Evolutionary conservation across 2,797 vertebrate species (phyloP).

Genomic region (Gymnocypris eckloni): DNA sequence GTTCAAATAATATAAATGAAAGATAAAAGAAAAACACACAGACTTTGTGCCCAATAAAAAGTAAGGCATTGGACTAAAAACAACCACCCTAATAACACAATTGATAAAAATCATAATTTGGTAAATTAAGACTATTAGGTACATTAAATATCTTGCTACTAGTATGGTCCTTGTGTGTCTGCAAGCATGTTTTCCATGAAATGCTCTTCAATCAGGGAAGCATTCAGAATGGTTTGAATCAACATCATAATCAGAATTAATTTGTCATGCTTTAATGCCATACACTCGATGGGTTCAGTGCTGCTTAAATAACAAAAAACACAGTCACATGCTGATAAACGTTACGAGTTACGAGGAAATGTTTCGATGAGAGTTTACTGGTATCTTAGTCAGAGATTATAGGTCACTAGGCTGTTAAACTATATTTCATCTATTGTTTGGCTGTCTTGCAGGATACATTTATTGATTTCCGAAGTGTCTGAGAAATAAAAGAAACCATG

Average conservation of each 20-base stretch:
- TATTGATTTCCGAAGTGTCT: neutral
- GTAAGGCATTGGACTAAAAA: neutral
- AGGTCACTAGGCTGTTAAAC: conserved; percentile 12
- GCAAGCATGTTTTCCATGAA: neutral
- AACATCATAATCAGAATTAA: neutral
- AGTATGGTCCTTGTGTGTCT: neutral
- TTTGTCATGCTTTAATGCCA: neutral
- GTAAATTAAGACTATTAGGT: neutral
- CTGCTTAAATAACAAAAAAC: neutral
- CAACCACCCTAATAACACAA: neutral
- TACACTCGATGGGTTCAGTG: neutral
- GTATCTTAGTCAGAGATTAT: conserved; percentile 21
- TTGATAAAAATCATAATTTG: neutral
- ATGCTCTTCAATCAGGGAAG: no score
- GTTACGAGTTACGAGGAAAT: conserved; percentile 17
- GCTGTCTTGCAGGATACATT: neutral
- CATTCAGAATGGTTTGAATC: neutral
- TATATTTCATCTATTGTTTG: neutral
- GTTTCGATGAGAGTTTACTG: neutral
- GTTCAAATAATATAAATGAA: neutral
- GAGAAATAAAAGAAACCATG: neutral
- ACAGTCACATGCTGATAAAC: neutral
- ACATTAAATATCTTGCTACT: neutral
- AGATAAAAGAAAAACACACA: neutral
- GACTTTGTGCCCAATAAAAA: neutral